Evolutionary conservation across 1,140 invertebrate species (phyloP), one percentile per base, ranked within the genome.

Genomic region (Papilio polyxenes): DNA sequence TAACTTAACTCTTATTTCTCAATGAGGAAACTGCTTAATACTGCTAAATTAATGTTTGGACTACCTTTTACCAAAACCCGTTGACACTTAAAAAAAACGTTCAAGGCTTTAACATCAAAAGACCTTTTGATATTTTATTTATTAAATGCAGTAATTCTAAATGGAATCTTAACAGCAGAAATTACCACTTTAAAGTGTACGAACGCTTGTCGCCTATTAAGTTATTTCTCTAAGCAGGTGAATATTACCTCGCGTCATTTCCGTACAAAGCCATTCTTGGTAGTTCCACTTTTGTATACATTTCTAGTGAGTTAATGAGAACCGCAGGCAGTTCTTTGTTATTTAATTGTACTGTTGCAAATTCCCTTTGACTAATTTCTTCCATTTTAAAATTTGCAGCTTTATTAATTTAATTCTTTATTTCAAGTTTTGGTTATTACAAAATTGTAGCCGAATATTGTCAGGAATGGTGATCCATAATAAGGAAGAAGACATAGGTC

Each of bases 251-350:
- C 9, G 62, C 31, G 65, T 65, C 31, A 72, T 72, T 72, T 72
- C 65, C 65, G 65, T 8, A 72, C 31, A 72, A 72, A 72, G 65
- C 65, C 65, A 69, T 69, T 69, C 65, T 72, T 72, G 65, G 31
- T 37, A 40, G 65, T 69, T 37, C 65, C 65, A 69, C 59, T 69
- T 69, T 37, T 37, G 23, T 69, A 37, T 40, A 72, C 23, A 37
- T 72, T 69, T 72, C 13, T 72, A 72, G 31, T 40, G 65, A 72
- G 65, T 72, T 72, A 72, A 72, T 72, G 65, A 40, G 65, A 72
- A 40, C 65, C 62, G 23, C 23, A 13, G 65, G 31, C 13, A 31
- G 65, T 72, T 23, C 62, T 65, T 65, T 65, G 62, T 17, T 23
- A 23, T 23, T 65, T 65, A 65, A 65, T 31, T 65, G 62, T 65